phyloP scores from a whole-genome alignment of 2,888 invertebrate genomes.

The Acleris laterana region DNA sequence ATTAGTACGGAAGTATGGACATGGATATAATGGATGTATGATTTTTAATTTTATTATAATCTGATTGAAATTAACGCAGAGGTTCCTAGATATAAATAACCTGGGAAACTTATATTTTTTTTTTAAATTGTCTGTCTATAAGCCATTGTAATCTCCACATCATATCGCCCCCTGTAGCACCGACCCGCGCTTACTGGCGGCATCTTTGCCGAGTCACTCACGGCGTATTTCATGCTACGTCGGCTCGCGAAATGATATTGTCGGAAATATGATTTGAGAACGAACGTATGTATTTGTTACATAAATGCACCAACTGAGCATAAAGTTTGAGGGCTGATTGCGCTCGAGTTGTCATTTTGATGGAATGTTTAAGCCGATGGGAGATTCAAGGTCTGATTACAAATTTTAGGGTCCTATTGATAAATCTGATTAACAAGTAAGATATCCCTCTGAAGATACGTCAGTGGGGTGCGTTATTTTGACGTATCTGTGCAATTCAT shows the following conservation, averaged over 20 bases:
- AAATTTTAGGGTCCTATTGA: too few relatives aligned
- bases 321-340: constrained; percentile 26
- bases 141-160: constrained; percentile 7
- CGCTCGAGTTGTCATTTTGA: constrained; percentile 17
- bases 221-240: constrained; percentile 83
- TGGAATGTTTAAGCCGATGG: constrained; percentile 15
- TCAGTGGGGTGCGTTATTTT: too few relatives aligned
- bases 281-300: constrained; percentile 78
- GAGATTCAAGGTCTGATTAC: neutral
- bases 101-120: too few relatives aligned
- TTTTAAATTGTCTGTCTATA: too few relatives aligned
- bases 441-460: too few relatives aligned
- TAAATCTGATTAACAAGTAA: too few relatives aligned
- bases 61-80: too few relatives aligned
- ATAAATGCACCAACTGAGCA: constrained; percentile 42
- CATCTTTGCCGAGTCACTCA: constrained; percentile 82
- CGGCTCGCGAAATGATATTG: constrained; percentile 82
- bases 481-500: too few relatives aligned
- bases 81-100: too few relatives aligned
- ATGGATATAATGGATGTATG: too few relatives aligned
- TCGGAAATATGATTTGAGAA: constrained; percentile 78
- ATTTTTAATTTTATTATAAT: too few relatives aligned
- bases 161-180: constrained; percentile 33
- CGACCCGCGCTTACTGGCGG: constrained; percentile 62
- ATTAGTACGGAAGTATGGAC: too few relatives aligned